phyloP scores from a whole-genome alignment of 92 coral and sea anemone genomes.

The Zoanthus sansibaricus region DNA sequence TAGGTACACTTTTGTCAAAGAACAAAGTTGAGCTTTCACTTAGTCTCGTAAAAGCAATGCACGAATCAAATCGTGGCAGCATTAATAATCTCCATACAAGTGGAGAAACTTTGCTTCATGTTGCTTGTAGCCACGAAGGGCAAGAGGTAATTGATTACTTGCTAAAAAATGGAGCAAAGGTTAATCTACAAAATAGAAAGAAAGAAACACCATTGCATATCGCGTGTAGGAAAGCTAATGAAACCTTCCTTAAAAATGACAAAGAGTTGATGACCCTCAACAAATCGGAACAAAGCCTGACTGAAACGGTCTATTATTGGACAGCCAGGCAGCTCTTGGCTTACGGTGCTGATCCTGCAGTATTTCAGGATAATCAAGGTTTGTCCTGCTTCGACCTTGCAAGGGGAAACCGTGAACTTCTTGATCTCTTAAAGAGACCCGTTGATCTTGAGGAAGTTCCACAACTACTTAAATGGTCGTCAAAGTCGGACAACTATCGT shows the following conservation, averaged over 20 bases:
- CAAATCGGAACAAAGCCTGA: background rate
- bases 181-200: background rate
- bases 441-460: slow-evolving; percentile 32
- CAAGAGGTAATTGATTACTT: slow-evolving; percentile 10
- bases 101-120: slow-evolving; percentile 1
- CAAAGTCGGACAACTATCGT: slow-evolving; percentile 47
- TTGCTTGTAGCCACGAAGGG: slow-evolving; percentile 25
- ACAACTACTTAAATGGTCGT: slow-evolving; percentile 58
- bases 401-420: slow-evolving; percentile 19
- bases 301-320: slow-evolving; percentile 20
- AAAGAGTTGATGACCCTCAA: background rate
- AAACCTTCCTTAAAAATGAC: background rate
- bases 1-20: slow-evolving; percentile 14
- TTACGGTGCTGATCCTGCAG: slow-evolving; percentile 40
- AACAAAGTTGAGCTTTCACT: slow-evolving; percentile 18
- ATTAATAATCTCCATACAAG: slow-evolving; percentile 3
- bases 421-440: slow-evolving; percentile 18
- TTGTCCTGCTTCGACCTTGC: slow-evolving; percentile 36
- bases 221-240: background rate
- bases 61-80: background rate
- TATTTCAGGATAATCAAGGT: slow-evolving; percentile 19
- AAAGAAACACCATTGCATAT: slow-evolving; percentile 15
- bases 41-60: slow-evolving; percentile 7
- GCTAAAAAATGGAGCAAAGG: slow-evolving; percentile 13
- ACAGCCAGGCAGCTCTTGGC: slow-evolving; percentile 10